Conservation (phyloP, 1,140 invertebrate genomes). For the Trinorchestia longiramus region DNA sequence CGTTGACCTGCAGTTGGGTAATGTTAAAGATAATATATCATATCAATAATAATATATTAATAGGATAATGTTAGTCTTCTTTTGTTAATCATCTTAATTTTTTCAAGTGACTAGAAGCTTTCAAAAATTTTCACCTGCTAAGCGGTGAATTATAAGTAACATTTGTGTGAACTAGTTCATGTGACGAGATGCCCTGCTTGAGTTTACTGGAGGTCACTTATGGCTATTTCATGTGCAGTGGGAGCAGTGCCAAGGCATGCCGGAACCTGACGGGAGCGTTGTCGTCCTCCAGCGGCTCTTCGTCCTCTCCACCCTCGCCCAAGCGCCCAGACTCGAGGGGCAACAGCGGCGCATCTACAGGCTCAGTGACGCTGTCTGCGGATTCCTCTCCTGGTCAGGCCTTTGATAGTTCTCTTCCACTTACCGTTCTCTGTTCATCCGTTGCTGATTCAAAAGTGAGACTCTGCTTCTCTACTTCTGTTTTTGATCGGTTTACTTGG, state of each 20-base stretch:
- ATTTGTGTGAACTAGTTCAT: too few relatives aligned
- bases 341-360: conserved; percentile 70
- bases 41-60: too few relatives aligned
- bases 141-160: too few relatives aligned
- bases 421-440: not conserved
- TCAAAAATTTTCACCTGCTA: too few relatives aligned
- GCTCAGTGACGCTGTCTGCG: conserved; percentile 83
- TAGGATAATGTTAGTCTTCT: too few relatives aligned
- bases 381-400: conserved; percentile 78
- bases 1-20: too few relatives aligned
- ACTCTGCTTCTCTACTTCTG: too few relatives aligned
- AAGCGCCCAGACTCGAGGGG: conserved; percentile 69
- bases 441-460: not conserved
- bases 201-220: not conserved
- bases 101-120: too few relatives aligned
- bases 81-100: too few relatives aligned
- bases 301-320: conserved; percentile 70
- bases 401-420: conserved; percentile 58
- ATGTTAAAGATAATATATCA: too few relatives aligned
- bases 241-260: conserved; percentile 25
- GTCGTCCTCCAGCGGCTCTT: conserved; percentile 40
- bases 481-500: too few relatives aligned
- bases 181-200: not conserved
- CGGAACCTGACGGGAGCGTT: conserved; percentile 42
- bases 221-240: not conserved